These are phyloP conservation scores for Corynorhinus townsendii DNA, from an alignment of 2,113 vertebrate species.

Conservation along the genomic window DNA sequence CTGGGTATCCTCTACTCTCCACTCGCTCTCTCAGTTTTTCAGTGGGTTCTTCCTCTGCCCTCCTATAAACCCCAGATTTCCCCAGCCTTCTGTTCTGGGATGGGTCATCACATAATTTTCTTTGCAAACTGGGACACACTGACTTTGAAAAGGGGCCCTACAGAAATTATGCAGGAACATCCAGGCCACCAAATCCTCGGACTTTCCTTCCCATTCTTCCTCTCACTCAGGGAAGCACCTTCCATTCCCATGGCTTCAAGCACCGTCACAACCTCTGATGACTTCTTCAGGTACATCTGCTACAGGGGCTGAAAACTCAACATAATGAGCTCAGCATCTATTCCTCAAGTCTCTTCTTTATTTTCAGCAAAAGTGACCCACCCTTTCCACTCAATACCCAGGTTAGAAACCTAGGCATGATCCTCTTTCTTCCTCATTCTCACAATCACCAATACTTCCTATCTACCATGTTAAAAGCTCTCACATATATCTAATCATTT, in stretches of 20 bases:
- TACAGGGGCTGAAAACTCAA: not conserved
- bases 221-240: not conserved
- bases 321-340: not conserved
- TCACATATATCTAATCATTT: accelerated
- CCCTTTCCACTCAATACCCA: not conserved
- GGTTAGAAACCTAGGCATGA: not conserved
- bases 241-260: not conserved
- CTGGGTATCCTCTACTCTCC: not conserved
- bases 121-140: not conserved
- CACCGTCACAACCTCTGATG: not conserved
- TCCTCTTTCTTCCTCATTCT: not conserved
- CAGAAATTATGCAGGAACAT: not conserved
- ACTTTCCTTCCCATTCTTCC: not conserved
- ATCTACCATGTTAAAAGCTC: accelerated
- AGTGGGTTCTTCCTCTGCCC: not conserved
- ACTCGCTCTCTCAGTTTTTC: too few species aligned
- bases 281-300: not conserved
- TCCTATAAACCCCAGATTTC: not conserved
- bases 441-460: not conserved
- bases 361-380: not conserved
- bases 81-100: not conserved
- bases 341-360: not conserved
- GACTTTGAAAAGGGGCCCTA: too few species aligned
- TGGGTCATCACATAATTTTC: not conserved
- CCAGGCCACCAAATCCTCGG: too few species aligned